Base-by-base conservation (phyloP, 1,140 invertebrate species). In the Antheraea mylitta region DNA sequence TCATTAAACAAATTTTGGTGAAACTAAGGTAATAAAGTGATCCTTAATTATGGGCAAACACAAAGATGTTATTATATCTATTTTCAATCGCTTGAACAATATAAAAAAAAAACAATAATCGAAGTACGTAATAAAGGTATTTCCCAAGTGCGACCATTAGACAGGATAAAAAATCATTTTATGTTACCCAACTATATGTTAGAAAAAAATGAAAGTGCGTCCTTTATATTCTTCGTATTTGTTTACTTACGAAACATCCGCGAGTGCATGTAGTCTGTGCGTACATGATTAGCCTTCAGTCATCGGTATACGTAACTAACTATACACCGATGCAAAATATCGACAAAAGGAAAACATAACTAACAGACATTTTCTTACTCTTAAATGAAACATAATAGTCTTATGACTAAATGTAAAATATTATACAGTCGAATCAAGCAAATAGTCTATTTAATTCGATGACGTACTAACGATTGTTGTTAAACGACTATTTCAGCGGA, bases 181-280 rank as follows among this genome's bases (percentile, higher is more conserved):
- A 48, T 16, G 18, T 60, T 60, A 18, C 42, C 30, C 67, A 62
- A 66, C 67, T 48, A 22, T 66, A 58, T 65, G 67, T 63, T 69
- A 63, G 69, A 68, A 62, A 69, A 69, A 68, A 68, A 62, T 61
- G 62, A 69, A 67, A 72, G 66, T 72, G 70, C 67, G 70, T 53
- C 16, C 45, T 53, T 53, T 53, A 16, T 53, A 53, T 53, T 72
- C 68, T 70, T 18, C 36, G 42, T 62, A 67, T 69, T 71, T 70
- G 73, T 78, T 74, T 73, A 73, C 69, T 69, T 69, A 68, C 66
- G 68, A 68, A 66, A 75, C 72, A 78, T 75, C 73, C 73, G 76
- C 72, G 70, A n/a, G 11, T 53, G 11, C 11, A 53, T n/a, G 5
- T 53, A 53, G 11, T 16, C 45, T 13, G 45, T 53, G 45, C 45